phyloP scores from a whole-genome alignment of 1,140 invertebrate species.

The Pogonus chalceus region DNA sequence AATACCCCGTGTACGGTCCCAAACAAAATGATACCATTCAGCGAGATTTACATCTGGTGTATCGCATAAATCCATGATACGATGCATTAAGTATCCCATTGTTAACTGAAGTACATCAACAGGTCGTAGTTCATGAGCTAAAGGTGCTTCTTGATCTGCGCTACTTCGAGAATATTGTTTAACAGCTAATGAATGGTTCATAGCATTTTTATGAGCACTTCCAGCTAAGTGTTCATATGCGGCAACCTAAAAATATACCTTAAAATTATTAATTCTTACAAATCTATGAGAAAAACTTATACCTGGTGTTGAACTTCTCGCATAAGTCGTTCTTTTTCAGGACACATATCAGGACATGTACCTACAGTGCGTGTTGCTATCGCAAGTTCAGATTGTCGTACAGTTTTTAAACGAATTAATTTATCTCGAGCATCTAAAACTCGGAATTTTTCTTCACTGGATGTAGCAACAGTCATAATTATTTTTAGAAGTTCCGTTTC shows the following conservation, averaged over 20 bases:
- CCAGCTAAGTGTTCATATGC: slow-evolving; percentile 40
- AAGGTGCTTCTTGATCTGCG: slow-evolving; percentile 88
- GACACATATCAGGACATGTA: slow-evolving; percentile 95
- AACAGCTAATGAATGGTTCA: slow-evolving; percentile 53
- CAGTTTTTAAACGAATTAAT: slow-evolving; percentile 45
- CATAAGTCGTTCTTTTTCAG: slow-evolving; percentile 89
- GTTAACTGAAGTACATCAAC: slow-evolving; percentile 70
- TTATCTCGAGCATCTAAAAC: slow-evolving; percentile 63
- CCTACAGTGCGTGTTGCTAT: slow-evolving; percentile 56
- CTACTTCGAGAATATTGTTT: slow-evolving; percentile 95
- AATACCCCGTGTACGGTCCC: slow-evolving; percentile 85
- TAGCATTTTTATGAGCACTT: slow-evolving; percentile 32
- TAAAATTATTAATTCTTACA: too few relatives aligned
- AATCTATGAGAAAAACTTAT: slow-evolving; percentile 8
- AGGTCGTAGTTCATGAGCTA: slow-evolving; percentile 85
- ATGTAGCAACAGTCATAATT: slow-evolving; percentile 30
- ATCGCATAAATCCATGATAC: slow-evolving; percentile 64
- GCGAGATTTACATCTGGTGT: slow-evolving; percentile 47
- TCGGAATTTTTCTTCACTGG: slow-evolving; percentile 48
- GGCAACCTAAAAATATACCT: slow-evolving; percentile 27
- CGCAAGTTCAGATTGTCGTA: slow-evolving; percentile 34
- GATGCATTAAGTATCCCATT: slow-evolving; percentile 80
- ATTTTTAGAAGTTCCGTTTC: slow-evolving; percentile 27
- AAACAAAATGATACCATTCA: slow-evolving; percentile 91
- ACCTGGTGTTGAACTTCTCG: slow-evolving; percentile 73